phyloP scores from a whole-genome alignment of 2,888 invertebrate genomes.

The Netelia fuscicornis region DNA sequence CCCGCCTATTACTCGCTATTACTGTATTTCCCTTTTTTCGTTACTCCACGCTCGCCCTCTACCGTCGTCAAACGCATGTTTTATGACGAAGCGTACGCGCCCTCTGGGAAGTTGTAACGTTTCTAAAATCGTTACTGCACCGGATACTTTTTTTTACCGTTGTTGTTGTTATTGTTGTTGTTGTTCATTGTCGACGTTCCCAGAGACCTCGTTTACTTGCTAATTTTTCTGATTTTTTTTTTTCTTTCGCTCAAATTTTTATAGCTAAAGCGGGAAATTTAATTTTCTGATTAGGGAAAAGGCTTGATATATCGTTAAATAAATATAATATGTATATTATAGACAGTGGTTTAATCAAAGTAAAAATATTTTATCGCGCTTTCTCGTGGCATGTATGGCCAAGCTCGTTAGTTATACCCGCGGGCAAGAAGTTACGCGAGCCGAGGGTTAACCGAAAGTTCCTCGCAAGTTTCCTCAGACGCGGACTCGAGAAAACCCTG shows the following conservation, averaged over 20 bases:
- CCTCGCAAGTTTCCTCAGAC: slow-evolving; percentile 21
- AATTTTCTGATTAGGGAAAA: slow-evolving; percentile 6
- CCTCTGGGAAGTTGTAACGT: slow-evolving; percentile 50
- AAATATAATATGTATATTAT: neutral
- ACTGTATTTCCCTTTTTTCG: slow-evolving; percentile 12
- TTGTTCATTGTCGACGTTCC: slow-evolving; percentile 2
- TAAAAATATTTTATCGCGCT: neutral
- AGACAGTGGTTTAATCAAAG: neutral
- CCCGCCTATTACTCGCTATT: slow-evolving; percentile 37
- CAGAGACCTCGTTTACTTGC: neutral
- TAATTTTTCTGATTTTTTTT: neutral
- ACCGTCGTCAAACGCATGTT: slow-evolving; percentile 63
- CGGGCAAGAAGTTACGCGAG: slow-evolving; percentile 3
- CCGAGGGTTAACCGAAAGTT: neutral
- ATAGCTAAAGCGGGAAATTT: neutral
- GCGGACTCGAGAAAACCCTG: slow-evolving; percentile 42
- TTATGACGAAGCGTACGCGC: slow-evolving; percentile 65
- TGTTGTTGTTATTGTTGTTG: neutral
- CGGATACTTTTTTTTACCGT: slow-evolving; percentile 5
- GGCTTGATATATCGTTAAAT: neutral
- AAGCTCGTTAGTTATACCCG: slow-evolving; percentile 25
- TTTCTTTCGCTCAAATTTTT: neutral
- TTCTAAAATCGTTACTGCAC: slow-evolving; percentile 37
- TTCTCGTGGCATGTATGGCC: neutral
- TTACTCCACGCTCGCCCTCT: slow-evolving; percentile 24